A percentile compares a stretch with the other conserved stretches of the same genome.
These are phyloP conservation scores for Diarsia brunnea DNA, from an alignment of 2,888 invertebrate species.

Conservation along the genomic window DNA sequence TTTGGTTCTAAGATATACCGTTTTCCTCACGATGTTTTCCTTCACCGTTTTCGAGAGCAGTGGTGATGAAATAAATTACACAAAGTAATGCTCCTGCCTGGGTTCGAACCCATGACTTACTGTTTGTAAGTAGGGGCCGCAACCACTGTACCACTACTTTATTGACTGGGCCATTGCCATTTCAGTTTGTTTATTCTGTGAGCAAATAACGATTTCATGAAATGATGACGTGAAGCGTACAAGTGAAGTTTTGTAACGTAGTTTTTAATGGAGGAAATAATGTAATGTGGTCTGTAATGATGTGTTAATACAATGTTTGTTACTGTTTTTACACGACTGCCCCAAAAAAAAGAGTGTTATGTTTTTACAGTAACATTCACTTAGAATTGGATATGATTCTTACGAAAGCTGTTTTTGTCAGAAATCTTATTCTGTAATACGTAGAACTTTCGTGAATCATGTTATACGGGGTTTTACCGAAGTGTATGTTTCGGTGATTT, in stretches of 20 bases:
- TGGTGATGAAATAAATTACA: no score
- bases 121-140: no score
- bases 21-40: no score
- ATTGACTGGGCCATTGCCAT: no score
- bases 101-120: no score
- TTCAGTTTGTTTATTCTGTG: neutral
- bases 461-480: neutral
- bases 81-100: no score
- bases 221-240: conserved; percentile 11
- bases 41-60: no score
- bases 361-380: conserved; percentile 23
- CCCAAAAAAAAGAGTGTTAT: no score
- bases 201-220: conserved; percentile 33
- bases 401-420: conserved; percentile 33
- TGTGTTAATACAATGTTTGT: conserved; percentile 39
- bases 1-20: no score
- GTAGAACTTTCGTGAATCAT: conserved; percentile 11
- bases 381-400: conserved; percentile 25
- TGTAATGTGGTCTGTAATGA: conserved; percentile 38
- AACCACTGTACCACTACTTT: no score
- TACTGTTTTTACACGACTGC: conserved; percentile 19
- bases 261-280: conserved; percentile 57
- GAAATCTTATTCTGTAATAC: conserved; percentile 13
- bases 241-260: conserved; percentile 43
- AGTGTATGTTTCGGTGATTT: neutral